A percentile compares a stretch with the other conserved stretches of the same genome.
phyloP scores from a whole-genome alignment of 2,797 vertebrate species.

The Mormyrops attenuatus region DNA sequence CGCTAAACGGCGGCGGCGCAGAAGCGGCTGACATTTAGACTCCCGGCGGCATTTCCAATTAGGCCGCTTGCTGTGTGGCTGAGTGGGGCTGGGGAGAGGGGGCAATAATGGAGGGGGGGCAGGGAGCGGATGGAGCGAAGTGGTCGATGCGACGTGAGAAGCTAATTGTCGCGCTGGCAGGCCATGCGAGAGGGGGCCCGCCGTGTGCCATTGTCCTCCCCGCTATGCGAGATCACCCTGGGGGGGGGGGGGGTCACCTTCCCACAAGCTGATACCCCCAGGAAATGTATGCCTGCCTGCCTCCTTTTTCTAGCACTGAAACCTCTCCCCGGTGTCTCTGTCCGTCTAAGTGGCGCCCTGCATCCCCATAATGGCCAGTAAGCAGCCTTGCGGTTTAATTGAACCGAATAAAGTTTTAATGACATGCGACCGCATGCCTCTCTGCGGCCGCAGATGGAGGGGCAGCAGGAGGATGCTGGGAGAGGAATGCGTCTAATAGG shows the following conservation, averaged over 20 bases:
- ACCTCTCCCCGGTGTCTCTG: not conserved
- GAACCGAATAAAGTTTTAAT: not conserved
- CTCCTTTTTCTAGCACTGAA: not conserved
- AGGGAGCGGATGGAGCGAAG: not conserved
- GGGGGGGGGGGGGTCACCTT: not conserved
- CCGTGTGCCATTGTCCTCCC: not conserved
- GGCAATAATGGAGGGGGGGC: not conserved
- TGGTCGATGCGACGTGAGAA: slow-evolving; percentile 22
- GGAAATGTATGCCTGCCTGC: not conserved
- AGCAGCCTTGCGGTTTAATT: not conserved
- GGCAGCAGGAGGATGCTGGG: not conserved
- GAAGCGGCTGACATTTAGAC: slow-evolving; percentile 25
- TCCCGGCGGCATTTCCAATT: slow-evolving; percentile 14
- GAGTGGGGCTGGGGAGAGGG: slow-evolving; percentile 12
- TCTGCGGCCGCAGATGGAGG: not conserved
- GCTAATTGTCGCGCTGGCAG: not conserved
- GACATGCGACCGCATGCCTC: not conserved
- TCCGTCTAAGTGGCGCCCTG: not conserved
- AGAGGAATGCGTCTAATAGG: not conserved
- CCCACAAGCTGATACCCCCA: not conserved
- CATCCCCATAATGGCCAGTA: not conserved
- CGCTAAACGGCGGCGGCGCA: slow-evolving; percentile 26
- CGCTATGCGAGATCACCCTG: not conserved
- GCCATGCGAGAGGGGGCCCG: not conserved
- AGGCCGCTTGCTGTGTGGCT: slow-evolving; percentile 13